Evolutionary conservation across 1,140 invertebrate species (phyloP).

Genomic region (Olivierus martensii): DNA sequence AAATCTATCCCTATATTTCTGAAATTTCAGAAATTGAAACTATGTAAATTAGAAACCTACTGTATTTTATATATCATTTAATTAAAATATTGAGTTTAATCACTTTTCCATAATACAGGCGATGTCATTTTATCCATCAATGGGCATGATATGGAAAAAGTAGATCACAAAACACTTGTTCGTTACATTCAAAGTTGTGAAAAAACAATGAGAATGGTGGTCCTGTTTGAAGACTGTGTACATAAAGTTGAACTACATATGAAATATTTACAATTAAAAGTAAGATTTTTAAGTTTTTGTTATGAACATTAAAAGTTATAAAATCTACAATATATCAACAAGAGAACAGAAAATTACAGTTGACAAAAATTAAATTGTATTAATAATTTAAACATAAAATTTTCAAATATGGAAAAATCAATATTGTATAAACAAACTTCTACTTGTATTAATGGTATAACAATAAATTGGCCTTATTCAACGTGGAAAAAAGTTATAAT

Average conservation of each 20-base stretch:
- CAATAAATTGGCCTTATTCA: no score
- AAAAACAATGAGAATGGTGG: constrained; percentile 80
- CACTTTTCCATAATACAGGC: constrained; percentile 36
- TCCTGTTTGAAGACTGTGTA: constrained; percentile 88
- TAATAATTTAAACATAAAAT: no score
- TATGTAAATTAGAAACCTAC: no score
- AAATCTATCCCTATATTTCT: neutral
- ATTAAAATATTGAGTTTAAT: neutral
- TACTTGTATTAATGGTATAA: no score
- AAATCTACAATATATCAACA: no score
- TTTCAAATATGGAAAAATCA: no score
- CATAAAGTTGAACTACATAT: constrained; percentile 83
- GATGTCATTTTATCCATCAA: constrained; percentile 92
- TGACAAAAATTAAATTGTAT: neutral
- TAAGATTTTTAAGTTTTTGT: constrained; percentile 3
- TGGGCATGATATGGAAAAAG: constrained; percentile 69
- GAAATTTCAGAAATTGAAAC: neutral
- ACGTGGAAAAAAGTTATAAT: no score
- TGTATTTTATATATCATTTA: neutral
- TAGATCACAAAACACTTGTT: constrained; percentile 79
- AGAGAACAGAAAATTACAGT: no score
- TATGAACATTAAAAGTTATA: no score
- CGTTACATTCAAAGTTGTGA: constrained; percentile 81
- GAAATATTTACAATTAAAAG: constrained; percentile 73
- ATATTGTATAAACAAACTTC: no score